phyloP scores from a whole-genome alignment of 2,888 invertebrate genomes.

The Polia nebulosa region DNA sequence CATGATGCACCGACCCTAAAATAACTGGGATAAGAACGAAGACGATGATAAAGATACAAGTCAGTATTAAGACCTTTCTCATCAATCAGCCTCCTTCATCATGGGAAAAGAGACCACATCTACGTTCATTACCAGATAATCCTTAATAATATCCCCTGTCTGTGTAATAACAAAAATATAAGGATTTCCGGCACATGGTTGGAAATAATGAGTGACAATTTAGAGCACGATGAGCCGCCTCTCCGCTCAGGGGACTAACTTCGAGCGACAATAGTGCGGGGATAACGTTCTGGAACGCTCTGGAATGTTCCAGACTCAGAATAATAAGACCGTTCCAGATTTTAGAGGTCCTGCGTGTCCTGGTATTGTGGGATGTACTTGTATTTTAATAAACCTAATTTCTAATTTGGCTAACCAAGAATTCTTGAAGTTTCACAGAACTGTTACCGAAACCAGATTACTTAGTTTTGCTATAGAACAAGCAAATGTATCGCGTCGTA shows the following conservation, averaged over 20 bases:
- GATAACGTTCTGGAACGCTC: background rate
- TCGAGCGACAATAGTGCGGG: slow-evolving; percentile 13
- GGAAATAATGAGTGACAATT: slow-evolving; percentile 60
- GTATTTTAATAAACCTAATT: background rate
- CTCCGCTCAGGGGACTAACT: slow-evolving; percentile 40
- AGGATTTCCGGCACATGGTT: slow-evolving; percentile 35
- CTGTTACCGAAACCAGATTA: background rate
- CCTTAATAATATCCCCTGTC: slow-evolving; percentile 45
- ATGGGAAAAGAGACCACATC: slow-evolving; percentile 15
- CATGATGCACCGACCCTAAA: too few species aligned
- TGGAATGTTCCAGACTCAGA: background rate
- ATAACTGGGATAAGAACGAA: background rate
- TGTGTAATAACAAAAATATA: slow-evolving; percentile 40
- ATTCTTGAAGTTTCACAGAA: background rate
- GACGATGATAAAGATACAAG: background rate
- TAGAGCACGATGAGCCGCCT: slow-evolving; percentile 38
- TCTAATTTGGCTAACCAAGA: background rate
- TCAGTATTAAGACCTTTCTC: background rate
- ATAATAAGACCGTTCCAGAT: slow-evolving; percentile 15
- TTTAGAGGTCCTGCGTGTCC: slow-evolving; percentile 17
- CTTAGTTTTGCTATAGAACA: background rate
- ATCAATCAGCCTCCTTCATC: slow-evolving; percentile 11
- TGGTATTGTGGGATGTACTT: background rate
- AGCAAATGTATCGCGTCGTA: too few species aligned
- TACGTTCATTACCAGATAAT: slow-evolving; percentile 45